Conservation (phyloP, 2,113 vertebrate genomes). For the Nycticryphes semicollaris region DNA sequence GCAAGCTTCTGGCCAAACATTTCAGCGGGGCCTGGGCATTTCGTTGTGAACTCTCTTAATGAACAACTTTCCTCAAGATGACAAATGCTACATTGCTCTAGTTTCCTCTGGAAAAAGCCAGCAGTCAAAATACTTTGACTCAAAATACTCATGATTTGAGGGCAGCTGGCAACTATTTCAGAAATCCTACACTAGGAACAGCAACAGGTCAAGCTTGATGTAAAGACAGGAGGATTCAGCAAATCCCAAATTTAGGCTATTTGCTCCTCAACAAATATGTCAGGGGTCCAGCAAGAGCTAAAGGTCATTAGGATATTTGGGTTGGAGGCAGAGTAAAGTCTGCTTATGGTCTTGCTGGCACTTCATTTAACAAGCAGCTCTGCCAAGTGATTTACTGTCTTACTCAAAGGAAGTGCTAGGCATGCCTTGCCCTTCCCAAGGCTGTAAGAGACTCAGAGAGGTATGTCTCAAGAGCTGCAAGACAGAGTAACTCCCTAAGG, state of each 20-base stretch:
- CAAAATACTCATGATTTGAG: background rate
- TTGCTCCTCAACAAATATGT: background rate
- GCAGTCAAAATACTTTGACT: background rate
- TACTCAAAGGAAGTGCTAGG: constrained; percentile 16
- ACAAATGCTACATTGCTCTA: background rate
- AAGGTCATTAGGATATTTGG: background rate
- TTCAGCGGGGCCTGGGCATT: background rate
- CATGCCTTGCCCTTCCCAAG: constrained; percentile 16
- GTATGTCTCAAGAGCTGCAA: background rate
- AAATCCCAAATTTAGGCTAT: background rate
- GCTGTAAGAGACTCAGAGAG: background rate
- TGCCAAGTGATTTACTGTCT: background rate
- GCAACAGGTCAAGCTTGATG: background rate
- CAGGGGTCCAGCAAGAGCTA: background rate
- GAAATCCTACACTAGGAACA: background rate
- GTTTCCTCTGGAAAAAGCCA: background rate
- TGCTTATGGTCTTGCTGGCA: background rate
- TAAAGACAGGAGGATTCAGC: background rate
- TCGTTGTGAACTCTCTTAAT: background rate
- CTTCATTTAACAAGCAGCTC: background rate
- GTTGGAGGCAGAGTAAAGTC: background rate
- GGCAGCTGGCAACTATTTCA: background rate
- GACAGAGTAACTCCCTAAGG: background rate
- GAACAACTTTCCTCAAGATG: background rate
- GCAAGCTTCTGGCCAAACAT: background rate